Conservation (phyloP, 2,113 vertebrate genomes). For the Enhydra lutris region DNA sequence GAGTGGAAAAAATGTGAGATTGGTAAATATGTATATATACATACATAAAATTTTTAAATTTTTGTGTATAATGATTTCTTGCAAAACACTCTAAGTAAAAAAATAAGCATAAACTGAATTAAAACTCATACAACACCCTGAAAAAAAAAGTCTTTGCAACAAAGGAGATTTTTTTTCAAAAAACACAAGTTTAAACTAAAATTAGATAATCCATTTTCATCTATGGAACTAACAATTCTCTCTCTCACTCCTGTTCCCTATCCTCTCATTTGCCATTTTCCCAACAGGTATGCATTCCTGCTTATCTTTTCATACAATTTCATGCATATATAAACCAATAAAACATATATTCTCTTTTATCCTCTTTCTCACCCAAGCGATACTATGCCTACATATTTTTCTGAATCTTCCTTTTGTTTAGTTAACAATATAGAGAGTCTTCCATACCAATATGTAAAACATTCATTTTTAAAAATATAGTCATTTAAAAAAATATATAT, state of each 20-base stretch:
- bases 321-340: not conserved
- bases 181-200: slow-evolving; percentile 34
- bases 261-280: slow-evolving; percentile 6
- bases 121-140: not conserved
- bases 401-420: not conserved
- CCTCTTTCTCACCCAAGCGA: not conserved
- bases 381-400: not conserved
- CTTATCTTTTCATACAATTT: slow-evolving; percentile 2
- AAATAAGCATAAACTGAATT: slow-evolving; percentile 38
- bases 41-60: not conserved
- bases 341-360: not conserved
- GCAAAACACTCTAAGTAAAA: not conserved
- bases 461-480: not conserved
- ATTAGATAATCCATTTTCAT: not conserved
- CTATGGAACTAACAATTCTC: slow-evolving; percentile 11
- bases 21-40: not conserved
- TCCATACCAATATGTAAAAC: not conserved
- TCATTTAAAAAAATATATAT: no score
- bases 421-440: not conserved
- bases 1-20: not conserved
- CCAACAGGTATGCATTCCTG: not conserved
- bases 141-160: not conserved
- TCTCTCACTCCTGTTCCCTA: not conserved
- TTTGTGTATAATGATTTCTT: not conserved
- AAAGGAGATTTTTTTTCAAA: not conserved